Evolutionary conservation across 2,888 invertebrate genomes (phyloP).

Genomic region (Apodemia zela): DNA sequence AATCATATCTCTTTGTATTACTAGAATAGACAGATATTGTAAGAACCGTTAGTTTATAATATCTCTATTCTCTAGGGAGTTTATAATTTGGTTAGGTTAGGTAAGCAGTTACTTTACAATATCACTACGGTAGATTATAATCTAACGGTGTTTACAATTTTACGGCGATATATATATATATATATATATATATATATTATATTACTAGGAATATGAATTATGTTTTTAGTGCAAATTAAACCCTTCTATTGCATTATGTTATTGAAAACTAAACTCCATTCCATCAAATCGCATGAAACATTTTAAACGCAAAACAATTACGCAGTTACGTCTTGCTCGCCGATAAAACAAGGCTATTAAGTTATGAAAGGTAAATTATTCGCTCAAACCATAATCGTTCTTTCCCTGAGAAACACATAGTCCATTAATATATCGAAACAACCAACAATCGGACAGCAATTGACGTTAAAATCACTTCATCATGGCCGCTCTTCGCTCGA

Average conservation of each 20-base stretch:
- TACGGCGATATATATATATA: too few species aligned
- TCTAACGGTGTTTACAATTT: too few species aligned
- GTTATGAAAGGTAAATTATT: slow-evolving; percentile 39
- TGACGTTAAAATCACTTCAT: slow-evolving; percentile 56
- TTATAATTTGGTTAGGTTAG: too few species aligned
- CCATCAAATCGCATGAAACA: slow-evolving; percentile 2
- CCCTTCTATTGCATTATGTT: neutral
- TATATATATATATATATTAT: too few species aligned
- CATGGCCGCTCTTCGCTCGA: slow-evolving; percentile 41
- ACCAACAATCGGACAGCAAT: slow-evolving; percentile 43
- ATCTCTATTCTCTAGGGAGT: too few species aligned
- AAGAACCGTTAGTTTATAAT: too few species aligned
- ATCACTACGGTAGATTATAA: too few species aligned
- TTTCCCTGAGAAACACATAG: slow-evolving; percentile 42
- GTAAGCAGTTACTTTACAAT: too few species aligned
- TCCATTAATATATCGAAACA: slow-evolving; percentile 49
- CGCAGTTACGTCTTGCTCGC: slow-evolving; percentile 32
- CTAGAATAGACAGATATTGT: too few species aligned
- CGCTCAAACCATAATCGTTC: slow-evolving; percentile 39
- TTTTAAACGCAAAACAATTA: slow-evolving; percentile 29
- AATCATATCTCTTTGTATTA: too few species aligned
- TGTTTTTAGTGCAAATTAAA: too few species aligned
- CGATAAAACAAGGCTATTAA: slow-evolving; percentile 25
- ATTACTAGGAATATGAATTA: too few species aligned
- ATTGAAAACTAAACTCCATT: neutral